Conservation (phyloP, 2,113 vertebrate species). For the Elephantulus edwardii region DNA sequence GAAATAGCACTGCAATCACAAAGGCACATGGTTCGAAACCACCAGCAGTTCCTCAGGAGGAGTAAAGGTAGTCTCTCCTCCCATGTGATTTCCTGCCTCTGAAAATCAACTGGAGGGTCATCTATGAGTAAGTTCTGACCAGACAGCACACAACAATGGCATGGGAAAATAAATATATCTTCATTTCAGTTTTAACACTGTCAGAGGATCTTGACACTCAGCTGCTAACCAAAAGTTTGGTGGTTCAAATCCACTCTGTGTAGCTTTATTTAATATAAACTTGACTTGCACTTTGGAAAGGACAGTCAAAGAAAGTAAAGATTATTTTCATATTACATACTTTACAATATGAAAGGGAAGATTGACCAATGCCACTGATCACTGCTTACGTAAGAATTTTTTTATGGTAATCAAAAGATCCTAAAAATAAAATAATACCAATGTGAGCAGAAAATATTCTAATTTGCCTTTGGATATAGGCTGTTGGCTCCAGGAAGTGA, state of each 20-base stretch:
- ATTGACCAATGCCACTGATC: not conserved
- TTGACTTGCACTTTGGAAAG: not conserved
- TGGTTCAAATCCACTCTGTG: not conserved
- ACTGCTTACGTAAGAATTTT: not conserved
- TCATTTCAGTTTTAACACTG: no score
- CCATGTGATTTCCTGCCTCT: no score
- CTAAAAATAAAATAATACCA: not conserved
- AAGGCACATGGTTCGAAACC: not conserved
- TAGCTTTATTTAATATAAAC: not conserved
- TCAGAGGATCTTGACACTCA: not conserved
- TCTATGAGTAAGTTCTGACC: no score
- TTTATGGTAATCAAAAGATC: not conserved
- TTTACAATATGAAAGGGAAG: not conserved
- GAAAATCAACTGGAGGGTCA: no score
- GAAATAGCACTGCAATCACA: not conserved
- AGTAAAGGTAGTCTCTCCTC: no score
- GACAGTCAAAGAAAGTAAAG: not conserved
- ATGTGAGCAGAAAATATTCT: not conserved
- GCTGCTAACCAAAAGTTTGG: not conserved
- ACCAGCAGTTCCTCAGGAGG: not conserved
- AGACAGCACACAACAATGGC: no score
- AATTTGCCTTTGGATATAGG: not conserved
- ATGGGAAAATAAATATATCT: no score
- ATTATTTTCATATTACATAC: not conserved
- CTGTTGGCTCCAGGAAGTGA: not conserved